These are phyloP conservation scores for Todiramphus chloris DNA, from an alignment of 2,113 vertebrate genomes.

Conservation along the genomic window DNA sequence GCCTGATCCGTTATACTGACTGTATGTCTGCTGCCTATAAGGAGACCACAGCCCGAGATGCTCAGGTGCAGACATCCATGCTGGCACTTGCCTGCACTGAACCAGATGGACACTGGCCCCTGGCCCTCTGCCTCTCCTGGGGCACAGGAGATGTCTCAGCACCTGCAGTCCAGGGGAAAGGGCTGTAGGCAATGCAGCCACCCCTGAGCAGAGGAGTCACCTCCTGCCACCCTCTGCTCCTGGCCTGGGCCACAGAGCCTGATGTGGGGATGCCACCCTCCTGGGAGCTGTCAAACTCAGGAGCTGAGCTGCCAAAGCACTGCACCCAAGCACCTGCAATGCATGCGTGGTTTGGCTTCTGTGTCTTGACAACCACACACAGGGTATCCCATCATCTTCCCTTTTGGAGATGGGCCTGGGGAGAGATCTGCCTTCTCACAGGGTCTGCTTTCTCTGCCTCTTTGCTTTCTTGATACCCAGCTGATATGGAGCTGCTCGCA, in stretches of 20 bases:
- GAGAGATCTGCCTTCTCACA: background rate
- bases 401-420: background rate
- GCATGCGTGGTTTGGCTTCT: background rate
- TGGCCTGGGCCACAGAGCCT: background rate
- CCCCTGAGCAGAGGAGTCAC: background rate
- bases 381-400: background rate
- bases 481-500: background rate
- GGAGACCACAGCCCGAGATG: background rate
- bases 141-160: background rate
- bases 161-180: background rate
- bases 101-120: background rate
- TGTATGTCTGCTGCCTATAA: background rate
- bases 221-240: background rate
- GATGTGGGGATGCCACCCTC: accelerated
- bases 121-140: background rate
- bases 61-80: accelerated
- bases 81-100: accelerated
- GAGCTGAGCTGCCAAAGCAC: background rate
- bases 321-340: accelerated
- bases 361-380: background rate
- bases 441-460: background rate
- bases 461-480: background rate
- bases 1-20: background rate
- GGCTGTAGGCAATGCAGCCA: background rate
- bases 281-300: accelerated